Evolutionary conservation across 1,140 invertebrate species (phyloP), one percentile per base, ranked within the genome.

Genomic region (Euglossa dilemma): DNA sequence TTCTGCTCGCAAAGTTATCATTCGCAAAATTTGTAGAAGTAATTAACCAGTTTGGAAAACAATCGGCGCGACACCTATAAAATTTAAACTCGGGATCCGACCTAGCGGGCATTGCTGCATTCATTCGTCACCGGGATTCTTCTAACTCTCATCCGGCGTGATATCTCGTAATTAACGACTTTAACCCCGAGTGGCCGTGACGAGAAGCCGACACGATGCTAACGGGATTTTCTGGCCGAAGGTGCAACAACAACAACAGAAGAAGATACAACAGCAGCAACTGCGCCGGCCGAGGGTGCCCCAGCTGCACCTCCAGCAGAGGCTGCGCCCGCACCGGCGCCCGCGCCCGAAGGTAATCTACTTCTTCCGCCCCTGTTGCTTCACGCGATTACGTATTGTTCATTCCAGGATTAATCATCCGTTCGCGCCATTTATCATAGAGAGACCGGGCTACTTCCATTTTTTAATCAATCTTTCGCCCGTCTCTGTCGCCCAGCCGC

Each of bases 231-330:
- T 47, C 7, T 47, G 36, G 36, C 1, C 36, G 11, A 47, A 86
- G 85, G 84, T 50, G 79, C 74, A 28, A 59, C 85, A 20, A 82
- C 83, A 59, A 82, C 87, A 70, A 85, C 87, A 57, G 87, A 88
- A 82, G 89, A 47, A 43, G 73, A 93, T 28, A 84, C 94, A 25
- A 91, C 91, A 6, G 93, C 86, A 63, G 36, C 36, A 59, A 78
- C 93, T n/a, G 90, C 89, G 16, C 90, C 94, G 77, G 88, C 93
- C 43, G 87, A 93, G 50, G 93, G 91, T 64, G 94, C 91, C 14
- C 88, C 94, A 16, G 92, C 87, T n/a, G 88, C 85, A 87, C 82
- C 90, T 56, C 84, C 87, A 50, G 86, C 86, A 80, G 91, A 86
- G 88, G 71, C 82, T 74, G 82, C 80, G 61, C 75, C 89, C 14